Conservation (phyloP, 2,113 vertebrate species). For the Ibidorhyncha struthersii region DNA sequence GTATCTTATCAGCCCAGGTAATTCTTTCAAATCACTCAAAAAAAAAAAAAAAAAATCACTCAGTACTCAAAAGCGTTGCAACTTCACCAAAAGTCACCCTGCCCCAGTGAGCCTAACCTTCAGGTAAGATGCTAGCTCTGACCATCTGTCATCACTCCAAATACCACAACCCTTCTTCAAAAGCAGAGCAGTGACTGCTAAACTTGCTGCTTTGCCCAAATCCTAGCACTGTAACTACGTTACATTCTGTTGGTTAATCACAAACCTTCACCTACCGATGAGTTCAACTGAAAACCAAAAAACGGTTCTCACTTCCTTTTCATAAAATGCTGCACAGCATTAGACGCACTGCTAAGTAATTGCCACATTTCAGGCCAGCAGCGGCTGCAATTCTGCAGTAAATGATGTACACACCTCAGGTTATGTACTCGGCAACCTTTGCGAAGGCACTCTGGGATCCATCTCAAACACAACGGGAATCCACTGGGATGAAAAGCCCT, state of each 20-base stretch:
- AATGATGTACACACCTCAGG: not conserved
- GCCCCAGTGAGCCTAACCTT: not conserved
- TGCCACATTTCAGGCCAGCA: not conserved
- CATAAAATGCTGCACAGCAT: not conserved
- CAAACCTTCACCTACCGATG: not conserved
- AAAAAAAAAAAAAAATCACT: too few species aligned
- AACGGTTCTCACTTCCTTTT: not conserved
- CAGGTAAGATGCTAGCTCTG: not conserved
- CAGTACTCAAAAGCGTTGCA: not conserved
- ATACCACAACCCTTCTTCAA: not conserved
- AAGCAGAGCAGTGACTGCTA: fast-evolving
- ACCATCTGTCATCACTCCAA: not conserved
- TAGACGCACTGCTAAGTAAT: not conserved
- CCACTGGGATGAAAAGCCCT: constrained; percentile 20
- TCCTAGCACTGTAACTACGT: not conserved
- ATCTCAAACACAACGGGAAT: not conserved
- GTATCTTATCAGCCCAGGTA: not conserved
- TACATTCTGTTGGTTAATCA: not conserved
- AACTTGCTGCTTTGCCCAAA: not conserved
- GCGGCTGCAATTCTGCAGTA: not conserved
- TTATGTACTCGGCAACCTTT: not conserved
- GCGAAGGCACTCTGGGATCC: not conserved
- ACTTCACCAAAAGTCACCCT: not conserved
- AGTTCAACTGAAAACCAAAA: not conserved
- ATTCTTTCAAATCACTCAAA: not conserved